A percentile compares a stretch with the other conserved stretches of the same genome.
Conservation (phyloP, 2,113 vertebrate genomes). For the human region DNA sequence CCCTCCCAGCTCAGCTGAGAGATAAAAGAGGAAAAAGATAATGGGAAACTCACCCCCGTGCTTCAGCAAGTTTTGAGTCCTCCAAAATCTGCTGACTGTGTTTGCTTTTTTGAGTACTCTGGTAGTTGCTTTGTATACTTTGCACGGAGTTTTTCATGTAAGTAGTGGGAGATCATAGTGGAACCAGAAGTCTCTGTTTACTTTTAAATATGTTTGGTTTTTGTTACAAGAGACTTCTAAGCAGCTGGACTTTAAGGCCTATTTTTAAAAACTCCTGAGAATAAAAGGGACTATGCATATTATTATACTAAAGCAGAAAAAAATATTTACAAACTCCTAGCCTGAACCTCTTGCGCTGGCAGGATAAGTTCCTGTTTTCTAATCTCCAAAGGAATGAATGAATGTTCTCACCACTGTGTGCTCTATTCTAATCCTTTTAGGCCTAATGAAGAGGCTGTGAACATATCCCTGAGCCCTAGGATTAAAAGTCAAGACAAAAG, state of each 20-base stretch:
- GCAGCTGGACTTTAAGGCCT: not conserved
- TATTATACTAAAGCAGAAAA: not conserved
- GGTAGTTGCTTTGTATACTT: not conserved
- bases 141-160: not conserved
- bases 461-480: not conserved
- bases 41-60: not conserved
- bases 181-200: not conserved
- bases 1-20: not conserved
- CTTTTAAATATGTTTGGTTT: not conserved
- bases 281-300: not conserved
- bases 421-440: not conserved
- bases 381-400: not conserved
- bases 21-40: not conserved
- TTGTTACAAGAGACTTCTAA: not conserved
- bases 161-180: not conserved
- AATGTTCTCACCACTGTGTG: not conserved
- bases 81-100: not conserved
- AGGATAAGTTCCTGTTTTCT: not conserved
- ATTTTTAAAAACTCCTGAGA: not conserved
- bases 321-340: not conserved
- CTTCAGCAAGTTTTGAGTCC: not conserved
- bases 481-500: constrained; percentile 14
- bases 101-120: not conserved
- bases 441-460: not conserved
- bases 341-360: not conserved